Evolutionary conservation across 2,797 vertebrate genomes (phyloP), one percentile per base, ranked within the genome.

Genomic region (Leuciscus waleckii): DNA sequence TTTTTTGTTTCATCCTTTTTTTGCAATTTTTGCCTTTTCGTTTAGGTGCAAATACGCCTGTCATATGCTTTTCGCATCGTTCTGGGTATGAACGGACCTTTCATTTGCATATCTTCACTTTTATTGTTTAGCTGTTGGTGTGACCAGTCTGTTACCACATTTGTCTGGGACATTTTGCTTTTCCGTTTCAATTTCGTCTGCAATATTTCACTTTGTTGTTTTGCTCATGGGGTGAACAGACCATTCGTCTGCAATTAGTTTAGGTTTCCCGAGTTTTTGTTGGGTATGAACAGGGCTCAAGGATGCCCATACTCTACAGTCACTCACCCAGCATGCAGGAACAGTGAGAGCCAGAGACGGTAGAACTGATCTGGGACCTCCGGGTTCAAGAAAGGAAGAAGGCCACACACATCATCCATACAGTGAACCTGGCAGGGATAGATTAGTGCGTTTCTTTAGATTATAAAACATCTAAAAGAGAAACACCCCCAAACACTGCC

Each of bases 331-430:
- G 98, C 98, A 7, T 99, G 98, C 54, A 99, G 94, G 93, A 99
- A 99, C 85, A 99, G 97, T 0, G 98, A 99, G 84, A 99, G 97
- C 98, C 98, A 99, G 84, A 99, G 97, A 86, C 98, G 95, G 92
- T 99, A 99, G 93, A 99, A 98, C 95, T 99, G 98, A 94, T 99
- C 98, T 32, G 98, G 98, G 91, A 98, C 95, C 91, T 99, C 97
- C 0, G 98, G 98, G 89, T 99, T 99, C 89, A 99, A 96, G 92
- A 99, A 99, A 89, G 97, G 98, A 90, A 99, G 94, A 77, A 99
- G 97, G 84, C 98, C 98, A 78, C 98, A 99, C 73, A 99, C 97
- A 0, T 98, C 97, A 81, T 99, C 97, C 98, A 99, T 99, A 93
- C 98, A 99, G 93, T 99, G 97, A 82, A 99, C 98, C 98, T 99